Evolutionary conservation across 2,797 vertebrate species (phyloP), one percentile per base, ranked within the genome.

Genomic region (Manis crassicaudata): DNA sequence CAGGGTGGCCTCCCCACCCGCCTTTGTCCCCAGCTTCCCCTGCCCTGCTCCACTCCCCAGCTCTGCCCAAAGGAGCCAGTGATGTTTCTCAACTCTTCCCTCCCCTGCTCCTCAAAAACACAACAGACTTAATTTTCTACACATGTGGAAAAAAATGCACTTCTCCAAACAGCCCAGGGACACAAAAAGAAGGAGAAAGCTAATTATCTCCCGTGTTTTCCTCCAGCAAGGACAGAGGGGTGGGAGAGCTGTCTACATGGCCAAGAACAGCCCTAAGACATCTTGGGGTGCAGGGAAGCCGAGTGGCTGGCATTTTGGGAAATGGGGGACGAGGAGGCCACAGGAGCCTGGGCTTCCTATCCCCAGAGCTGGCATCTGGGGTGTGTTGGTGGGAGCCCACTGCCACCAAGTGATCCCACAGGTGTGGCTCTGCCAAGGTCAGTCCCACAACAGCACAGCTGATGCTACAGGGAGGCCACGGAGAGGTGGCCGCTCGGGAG

Each of bases 111-210:
- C 84, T 96, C 94, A 88, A 75, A 96, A 90, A 54, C 76, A 65
- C 32, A 40, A 58, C 65, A 56, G 54, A 95, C 96, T 97, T 93
- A 52, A 97, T 98, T 98, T 96, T 84, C 88, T 70, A 68, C 81
- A 92, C 54, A 32, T n/a, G 40, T 65, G 95, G 93, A 90, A 95
- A 60, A 92, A 96, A 94, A 94, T 62, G 87, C 56, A 23, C 70
- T 91, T 89, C 76, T 32, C 73, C 56, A 85, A 90, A 81, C 43
- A 76, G 70, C 96, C 89, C 76, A 43, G 94, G 96, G 85, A 90
- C 56, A 32, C 8, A 43, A 40, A 58, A 73, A 82, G 65, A 73
- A 82, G 65, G 95, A 95, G 94, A 60, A 80, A 95, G 82, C 92
- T 90, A 87, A 97, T 97, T 82, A 93, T 95, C 67, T 97, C 46